Evolutionary conservation across 2,113 vertebrate genomes (phyloP).

Genomic region (Mobula hypostoma): DNA sequence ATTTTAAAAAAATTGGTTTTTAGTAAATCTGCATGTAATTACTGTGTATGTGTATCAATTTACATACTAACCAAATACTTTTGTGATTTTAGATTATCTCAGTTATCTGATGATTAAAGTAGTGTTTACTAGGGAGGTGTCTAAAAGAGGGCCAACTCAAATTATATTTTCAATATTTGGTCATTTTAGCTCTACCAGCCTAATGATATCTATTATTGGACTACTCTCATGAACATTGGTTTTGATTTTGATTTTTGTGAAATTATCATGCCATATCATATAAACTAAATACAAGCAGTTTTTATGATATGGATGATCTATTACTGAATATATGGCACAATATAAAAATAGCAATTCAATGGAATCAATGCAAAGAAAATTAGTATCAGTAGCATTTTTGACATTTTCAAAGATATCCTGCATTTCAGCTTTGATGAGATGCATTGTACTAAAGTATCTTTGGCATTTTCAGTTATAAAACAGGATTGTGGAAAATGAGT

Average conservation of each 20-base stretch:
- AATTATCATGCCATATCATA: neutral
- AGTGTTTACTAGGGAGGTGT: neutral
- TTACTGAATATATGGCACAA: neutral
- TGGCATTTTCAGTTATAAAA: conserved; percentile 30
- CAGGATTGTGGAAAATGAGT: conserved; percentile 23
- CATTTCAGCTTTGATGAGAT: conserved; percentile 12
- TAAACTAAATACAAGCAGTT: neutral
- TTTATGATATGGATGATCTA: conserved; percentile 11
- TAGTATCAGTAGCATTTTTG: neutral
- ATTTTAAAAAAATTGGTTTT: neutral
- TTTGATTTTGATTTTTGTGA: neutral
- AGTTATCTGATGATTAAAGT: neutral
- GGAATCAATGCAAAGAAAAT: neutral
- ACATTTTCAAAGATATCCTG: conserved; percentile 20
- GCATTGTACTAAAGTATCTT: conserved; percentile 21
- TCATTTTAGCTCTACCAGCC: neutral
- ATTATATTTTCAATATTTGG: neutral
- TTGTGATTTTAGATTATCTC: neutral
- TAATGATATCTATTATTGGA: neutral
- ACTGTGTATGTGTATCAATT: neutral
- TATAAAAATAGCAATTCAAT: conserved; percentile 26
- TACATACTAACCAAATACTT: neutral
- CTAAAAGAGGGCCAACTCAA: neutral
- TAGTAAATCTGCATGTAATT: neutral
- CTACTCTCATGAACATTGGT: neutral